Percentiles rank a stretch among this genome's conserved stretches.
phyloP scores from a whole-genome alignment of 2,888 invertebrate species.

The Andrena dorsata region DNA sequence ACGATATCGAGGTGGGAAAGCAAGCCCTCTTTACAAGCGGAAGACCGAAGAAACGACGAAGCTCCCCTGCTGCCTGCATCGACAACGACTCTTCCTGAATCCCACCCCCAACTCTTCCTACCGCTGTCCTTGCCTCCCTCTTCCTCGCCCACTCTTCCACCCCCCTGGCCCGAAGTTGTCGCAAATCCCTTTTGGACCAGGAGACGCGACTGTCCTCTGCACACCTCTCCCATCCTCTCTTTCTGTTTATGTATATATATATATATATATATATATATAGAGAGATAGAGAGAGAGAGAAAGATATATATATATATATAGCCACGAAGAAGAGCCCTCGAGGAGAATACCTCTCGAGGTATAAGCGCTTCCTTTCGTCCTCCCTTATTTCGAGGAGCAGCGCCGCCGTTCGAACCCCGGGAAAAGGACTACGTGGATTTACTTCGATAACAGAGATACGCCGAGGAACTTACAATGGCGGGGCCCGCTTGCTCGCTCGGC shows the following conservation, averaged over 20 bases:
- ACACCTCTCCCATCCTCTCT: constrained; percentile 1
- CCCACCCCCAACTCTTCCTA: background rate
- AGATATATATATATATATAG: constrained; percentile 23
- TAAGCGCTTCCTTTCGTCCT: constrained; percentile 68
- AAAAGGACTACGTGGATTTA: constrained; percentile 71
- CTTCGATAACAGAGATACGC: constrained; percentile 74
- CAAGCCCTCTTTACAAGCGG: constrained; percentile 60
- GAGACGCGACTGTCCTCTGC: constrained; percentile 45
- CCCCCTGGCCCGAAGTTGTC: constrained; percentile 52
- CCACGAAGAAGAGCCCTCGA: constrained; percentile 57
- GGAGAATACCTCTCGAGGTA: constrained; percentile 71
- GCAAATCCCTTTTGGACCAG: constrained; percentile 70
- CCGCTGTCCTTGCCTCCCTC: background rate
- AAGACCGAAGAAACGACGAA: constrained; percentile 57
- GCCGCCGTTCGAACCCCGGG: constrained; percentile 56
- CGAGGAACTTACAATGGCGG: constrained; percentile 63
- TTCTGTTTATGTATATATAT: background rate
- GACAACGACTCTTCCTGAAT: constrained; percentile 50
- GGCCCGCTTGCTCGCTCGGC: constrained; percentile 11
- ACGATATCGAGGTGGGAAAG: constrained; percentile 62
- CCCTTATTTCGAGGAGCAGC: constrained; percentile 68
- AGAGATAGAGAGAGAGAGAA: no score
- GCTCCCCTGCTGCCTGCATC: constrained; percentile 46
- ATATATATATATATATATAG: constrained; percentile 12
- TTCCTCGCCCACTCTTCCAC: background rate